Evolutionary conservation across 2,888 invertebrate genomes (phyloP).

Genomic region (Euzetes globulus): DNA sequence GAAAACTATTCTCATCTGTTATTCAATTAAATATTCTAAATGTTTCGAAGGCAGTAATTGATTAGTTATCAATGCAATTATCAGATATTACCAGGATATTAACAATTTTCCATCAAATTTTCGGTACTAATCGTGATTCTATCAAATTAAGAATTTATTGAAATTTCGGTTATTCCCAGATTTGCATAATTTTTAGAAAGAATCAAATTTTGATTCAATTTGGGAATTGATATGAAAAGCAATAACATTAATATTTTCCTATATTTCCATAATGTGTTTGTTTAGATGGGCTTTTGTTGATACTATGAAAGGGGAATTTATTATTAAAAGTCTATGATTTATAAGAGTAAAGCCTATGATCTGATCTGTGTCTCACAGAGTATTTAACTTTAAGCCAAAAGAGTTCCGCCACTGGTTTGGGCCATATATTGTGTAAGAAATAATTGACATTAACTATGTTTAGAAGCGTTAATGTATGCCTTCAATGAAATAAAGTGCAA

Average conservation of each 20-base stretch:
- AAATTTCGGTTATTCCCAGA: no score
- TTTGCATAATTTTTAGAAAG: no score
- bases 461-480: conserved; percentile 8
- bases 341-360: neutral
- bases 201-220: no score
- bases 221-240: no score
- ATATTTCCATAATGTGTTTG: neutral
- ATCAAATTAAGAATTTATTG: no score
- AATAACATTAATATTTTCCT: no score
- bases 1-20: neutral
- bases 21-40: neutral
- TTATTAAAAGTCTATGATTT: neutral
- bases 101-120: no score
- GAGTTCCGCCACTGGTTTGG: neutral
- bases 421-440: neutral
- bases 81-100: no score
- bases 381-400: neutral
- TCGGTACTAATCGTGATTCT: no score
- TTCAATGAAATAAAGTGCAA: neutral
- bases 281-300: neutral
- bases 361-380: neutral
- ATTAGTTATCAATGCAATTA: no score
- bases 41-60: no score
- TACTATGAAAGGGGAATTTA: neutral
- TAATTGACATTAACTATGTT: conserved; percentile 14